phyloP scores from a whole-genome alignment of 2,888 invertebrate genomes.

The Cantharis nigra region DNA sequence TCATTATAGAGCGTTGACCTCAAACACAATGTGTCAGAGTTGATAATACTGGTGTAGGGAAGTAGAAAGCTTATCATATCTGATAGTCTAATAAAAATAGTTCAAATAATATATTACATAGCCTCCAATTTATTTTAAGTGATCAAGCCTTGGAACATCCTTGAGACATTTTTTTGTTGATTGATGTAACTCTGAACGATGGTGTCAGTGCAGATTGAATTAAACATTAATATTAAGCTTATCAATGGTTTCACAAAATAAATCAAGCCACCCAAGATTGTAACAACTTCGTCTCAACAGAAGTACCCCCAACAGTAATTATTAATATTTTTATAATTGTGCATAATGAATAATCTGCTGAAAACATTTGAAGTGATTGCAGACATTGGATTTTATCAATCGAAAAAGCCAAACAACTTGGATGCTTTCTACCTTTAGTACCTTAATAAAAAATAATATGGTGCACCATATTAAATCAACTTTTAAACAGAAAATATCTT shows the following conservation, averaged over 20 bases:
- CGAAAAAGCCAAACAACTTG: background rate
- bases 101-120: background rate
- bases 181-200: background rate
- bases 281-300: background rate
- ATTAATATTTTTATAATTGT: background rate
- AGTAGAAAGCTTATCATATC: background rate
- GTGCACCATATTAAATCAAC: background rate
- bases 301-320: background rate
- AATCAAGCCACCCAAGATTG: background rate
- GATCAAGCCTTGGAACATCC: background rate
- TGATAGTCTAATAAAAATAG: background rate
- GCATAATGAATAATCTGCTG: background rate
- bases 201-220: background rate
- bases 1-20: background rate
- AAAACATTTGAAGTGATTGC: background rate
- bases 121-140: background rate
- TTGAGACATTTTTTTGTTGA: background rate
- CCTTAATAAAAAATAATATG: background rate
- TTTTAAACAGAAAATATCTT: background rate
- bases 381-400: background rate
- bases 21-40: background rate
- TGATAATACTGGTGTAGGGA: background rate
- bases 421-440: background rate
- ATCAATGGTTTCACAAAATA: background rate
- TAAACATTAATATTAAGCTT: background rate